Percentiles rank a stretch among this genome's conserved stretches.
These are phyloP conservation scores for Lacerta viridis DNA, from an alignment of 2,797 vertebrate species.

Conservation along the genomic window DNA sequence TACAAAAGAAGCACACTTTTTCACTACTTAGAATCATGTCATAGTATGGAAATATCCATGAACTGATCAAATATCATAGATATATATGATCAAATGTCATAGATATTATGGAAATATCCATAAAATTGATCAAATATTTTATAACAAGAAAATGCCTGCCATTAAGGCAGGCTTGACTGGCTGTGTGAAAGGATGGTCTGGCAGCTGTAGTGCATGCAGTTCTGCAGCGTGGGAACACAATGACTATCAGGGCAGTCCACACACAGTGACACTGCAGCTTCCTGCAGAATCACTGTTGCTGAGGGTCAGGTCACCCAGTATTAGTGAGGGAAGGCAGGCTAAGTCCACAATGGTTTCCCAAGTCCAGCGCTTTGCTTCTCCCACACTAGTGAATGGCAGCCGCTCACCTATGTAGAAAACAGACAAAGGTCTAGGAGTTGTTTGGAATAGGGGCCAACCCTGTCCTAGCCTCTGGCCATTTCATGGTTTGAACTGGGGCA, in stretches of 20 bases:
- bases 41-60: not conserved
- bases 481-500: not conserved
- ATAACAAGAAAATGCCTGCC: not conserved
- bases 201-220: not conserved
- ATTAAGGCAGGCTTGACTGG: not conserved
- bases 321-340: not conserved
- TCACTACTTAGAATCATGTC: not conserved
- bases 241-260: no score
- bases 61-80: not conserved
- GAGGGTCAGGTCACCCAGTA: not conserved
- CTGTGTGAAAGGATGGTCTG: not conserved
- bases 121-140: not conserved
- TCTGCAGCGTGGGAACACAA: no score
- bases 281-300: not conserved
- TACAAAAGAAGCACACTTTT: not conserved
- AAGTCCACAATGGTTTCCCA: not conserved
- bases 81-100: not conserved
- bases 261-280: not conserved
- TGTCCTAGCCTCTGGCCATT: not conserved
- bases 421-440: not conserved
- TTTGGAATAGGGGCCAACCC: not conserved
- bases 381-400: not conserved
- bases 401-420: not conserved
- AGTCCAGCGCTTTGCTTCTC: not conserved
- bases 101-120: not conserved